Evolutionary conservation across 2,888 invertebrate genomes (phyloP), one percentile per base, ranked within the genome.

Genomic region (Cheilosia scutellata): DNA sequence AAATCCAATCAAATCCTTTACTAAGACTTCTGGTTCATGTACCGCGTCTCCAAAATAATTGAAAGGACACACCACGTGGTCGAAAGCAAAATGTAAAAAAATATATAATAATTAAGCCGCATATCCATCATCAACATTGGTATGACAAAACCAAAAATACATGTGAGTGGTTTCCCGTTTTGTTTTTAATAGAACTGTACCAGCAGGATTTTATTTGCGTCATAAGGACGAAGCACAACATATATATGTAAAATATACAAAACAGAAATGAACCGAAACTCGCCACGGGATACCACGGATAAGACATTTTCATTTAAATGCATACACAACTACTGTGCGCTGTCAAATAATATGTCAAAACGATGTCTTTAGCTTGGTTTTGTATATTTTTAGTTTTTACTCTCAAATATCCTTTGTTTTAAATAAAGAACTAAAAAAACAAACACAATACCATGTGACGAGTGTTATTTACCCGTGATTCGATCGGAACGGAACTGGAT

Each of bases 261-360:
- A 37, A 37, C 37, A 4, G 37, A 37, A 37, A 76, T 76, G 60
- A 84, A 84, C 70, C 71, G 47, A 76, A 44, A 82, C 63, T 86
- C 86, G 86, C 86, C 82, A 86, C 86, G 40, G 86, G 86, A 86
- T 62, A 86, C 82, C 82, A 57, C 72, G 86, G 68, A 86, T 86
- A 86, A 86, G 86, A 86, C 77, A 86, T 82, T 77, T 86, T 65
- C 82, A 82, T 82, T 82, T 77, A 76, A 80, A 76, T 47, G 53
- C 62, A 80, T 68, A 49, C 53, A 63, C 13, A 13, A 13, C 51
- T 51, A 51, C 51, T 51, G 76, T 82, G 76, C 20, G 72, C 86
- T 82, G 86, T 86, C 86, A 86, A 86, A 86, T 82, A 62, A 76
- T 77, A 86, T 86, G 86, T 86, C 86, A 82, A 80, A 80, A 86